Evolutionary conservation across 1,140 invertebrate species (phyloP).

Genomic region (Monochamus saltuarius): DNA sequence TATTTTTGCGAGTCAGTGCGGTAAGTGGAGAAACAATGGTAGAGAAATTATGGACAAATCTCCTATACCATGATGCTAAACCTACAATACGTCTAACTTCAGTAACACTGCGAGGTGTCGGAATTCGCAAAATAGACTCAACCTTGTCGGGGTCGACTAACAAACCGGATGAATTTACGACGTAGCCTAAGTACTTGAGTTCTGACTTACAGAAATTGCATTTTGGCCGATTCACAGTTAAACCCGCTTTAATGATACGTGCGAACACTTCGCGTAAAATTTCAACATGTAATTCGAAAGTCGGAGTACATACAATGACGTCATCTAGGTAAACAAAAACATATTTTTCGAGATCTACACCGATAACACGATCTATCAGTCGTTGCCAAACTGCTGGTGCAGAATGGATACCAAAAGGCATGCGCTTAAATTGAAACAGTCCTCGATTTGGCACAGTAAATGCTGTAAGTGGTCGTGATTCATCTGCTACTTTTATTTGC

Average conservation of each 20-base stretch:
- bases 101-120: constrained; percentile 2
- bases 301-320: constrained; percentile 38
- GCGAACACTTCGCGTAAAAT: constrained; percentile 5
- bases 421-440: constrained; percentile 23
- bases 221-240: constrained; percentile 42
- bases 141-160: constrained; percentile 47
- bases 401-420: constrained; percentile 49
- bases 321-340: constrained; percentile 43
- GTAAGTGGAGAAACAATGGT: constrained; percentile 39
- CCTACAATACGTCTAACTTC: constrained; percentile 54
- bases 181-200: constrained; percentile 47
- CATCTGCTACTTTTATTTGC: constrained; percentile 49
- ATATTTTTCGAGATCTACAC: constrained; percentile 30
- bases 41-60: constrained; percentile 49
- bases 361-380: constrained; percentile 19
- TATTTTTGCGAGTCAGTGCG: constrained; percentile 26
- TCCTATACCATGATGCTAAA: constrained; percentile 49
- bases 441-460: constrained; percentile 46
- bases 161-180: constrained; percentile 42
- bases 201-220: constrained; percentile 40
- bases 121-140: constrained; percentile 36
- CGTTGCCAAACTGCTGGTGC: constrained; percentile 36
- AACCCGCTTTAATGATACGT: constrained; percentile 2
- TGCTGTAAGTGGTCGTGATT: constrained; percentile 50
- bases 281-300: constrained; percentile 25